Conservation (phyloP, 2,113 vertebrate genomes). For the Setophaga kirtlandii region DNA sequence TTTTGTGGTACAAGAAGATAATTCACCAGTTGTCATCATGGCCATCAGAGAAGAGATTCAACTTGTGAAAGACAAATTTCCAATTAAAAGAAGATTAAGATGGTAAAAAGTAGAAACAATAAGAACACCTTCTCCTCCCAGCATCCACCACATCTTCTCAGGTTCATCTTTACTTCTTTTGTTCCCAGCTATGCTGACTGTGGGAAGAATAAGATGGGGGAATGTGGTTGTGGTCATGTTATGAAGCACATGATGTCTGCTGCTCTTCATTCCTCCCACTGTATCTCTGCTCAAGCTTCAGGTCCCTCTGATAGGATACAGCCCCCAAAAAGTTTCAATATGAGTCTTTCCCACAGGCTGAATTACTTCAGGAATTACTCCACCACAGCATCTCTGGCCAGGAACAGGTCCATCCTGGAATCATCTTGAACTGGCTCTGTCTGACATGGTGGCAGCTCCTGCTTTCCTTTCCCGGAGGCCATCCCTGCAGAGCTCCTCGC, state of each 20-base stretch:
- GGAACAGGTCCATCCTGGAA: background rate
- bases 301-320: fast-evolving
- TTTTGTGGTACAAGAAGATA: background rate
- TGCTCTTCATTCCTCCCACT: background rate
- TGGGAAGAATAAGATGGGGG: background rate
- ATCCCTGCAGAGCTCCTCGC: background rate
- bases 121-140: background rate
- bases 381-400: background rate
- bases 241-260: background rate
- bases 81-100: background rate
- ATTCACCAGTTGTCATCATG: background rate
- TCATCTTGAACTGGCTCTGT: background rate
- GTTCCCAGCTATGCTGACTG: background rate
- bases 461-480: background rate
- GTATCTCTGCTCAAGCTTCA: background rate
- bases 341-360: background rate
- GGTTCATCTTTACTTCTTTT: background rate
- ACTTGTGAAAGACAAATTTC: background rate
- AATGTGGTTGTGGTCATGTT: background rate
- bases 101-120: background rate
- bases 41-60: background rate
- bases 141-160: background rate
- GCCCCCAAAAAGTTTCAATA: fast-evolving
- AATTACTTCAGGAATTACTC: background rate
- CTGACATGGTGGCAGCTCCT: background rate